These are phyloP conservation scores for Chlorodrepanis virens DNA, from an alignment of 2,113 vertebrate species.

Conservation along the genomic window DNA sequence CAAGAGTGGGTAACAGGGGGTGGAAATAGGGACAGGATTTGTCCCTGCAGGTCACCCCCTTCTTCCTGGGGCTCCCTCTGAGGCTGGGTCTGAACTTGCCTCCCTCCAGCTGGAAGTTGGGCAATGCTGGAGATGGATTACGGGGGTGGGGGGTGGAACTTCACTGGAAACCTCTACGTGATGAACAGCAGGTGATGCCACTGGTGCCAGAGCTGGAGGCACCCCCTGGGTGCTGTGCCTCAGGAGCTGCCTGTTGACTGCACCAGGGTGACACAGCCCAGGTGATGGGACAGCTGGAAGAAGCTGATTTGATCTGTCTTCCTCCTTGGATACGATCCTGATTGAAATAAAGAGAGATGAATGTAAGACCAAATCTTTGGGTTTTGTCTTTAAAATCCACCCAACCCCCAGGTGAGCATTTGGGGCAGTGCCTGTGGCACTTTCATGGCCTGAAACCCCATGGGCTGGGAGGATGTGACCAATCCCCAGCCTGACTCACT, in stretches of 20 bases:
- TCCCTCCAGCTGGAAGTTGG: neutral
- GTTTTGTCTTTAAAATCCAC: neutral
- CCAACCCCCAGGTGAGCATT: neutral
- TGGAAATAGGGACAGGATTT: slow-evolving; percentile 8
- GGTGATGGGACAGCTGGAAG: neutral
- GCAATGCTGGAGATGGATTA: neutral
- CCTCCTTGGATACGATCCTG: neutral
- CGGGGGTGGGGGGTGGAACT: neutral
- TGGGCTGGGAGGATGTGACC: neutral
- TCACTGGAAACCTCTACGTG: neutral
- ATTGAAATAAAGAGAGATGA: neutral
- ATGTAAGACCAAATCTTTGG: neutral
- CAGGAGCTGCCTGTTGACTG: neutral
- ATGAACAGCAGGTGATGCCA: neutral
- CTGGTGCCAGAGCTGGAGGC: neutral
- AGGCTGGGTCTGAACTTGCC: neutral
- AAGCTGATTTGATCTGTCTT: neutral
- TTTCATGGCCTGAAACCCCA: neutral
- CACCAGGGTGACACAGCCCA: neutral
- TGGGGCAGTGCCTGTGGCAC: neutral
- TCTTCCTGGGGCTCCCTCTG: neutral
- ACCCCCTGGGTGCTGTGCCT: neutral
- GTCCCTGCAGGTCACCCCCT: neutral
- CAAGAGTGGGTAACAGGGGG: neutral
- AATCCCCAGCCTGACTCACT: neutral